Percentiles rank a stretch among this genome's conserved stretches.
These are phyloP conservation scores for Procavia capensis DNA, from an alignment of 2,113 vertebrate genomes.

Conservation along the genomic window DNA sequence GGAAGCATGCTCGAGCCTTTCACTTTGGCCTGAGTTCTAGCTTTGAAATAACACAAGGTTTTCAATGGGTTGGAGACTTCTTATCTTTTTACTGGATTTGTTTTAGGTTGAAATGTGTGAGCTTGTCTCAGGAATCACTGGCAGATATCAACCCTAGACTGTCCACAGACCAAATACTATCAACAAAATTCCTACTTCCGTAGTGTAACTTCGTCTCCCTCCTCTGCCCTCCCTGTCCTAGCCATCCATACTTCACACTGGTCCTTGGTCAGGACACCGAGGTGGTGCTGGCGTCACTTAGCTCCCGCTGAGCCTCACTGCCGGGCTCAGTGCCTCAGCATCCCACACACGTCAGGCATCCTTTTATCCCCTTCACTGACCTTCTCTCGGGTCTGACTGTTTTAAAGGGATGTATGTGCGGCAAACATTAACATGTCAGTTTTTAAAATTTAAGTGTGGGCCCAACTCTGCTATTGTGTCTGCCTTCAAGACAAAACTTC, in stretches of 20 bases:
- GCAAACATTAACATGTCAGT: neutral
- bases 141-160: neutral
- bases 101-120: neutral
- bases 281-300: neutral
- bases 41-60: slow-evolving; percentile 44
- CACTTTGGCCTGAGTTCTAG: neutral
- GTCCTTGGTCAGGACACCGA: neutral
- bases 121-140: neutral
- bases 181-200: neutral
- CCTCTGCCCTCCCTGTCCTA: no score
- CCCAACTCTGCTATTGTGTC: neutral
- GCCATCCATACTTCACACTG: accelerated
- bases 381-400: neutral
- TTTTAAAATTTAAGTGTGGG: neutral
- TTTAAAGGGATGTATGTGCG: neutral
- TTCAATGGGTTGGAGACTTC: neutral
- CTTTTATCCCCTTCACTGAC: neutral
- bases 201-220: neutral
- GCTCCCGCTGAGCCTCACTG: no score
- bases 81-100: neutral
- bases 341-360: neutral
- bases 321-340: neutral
- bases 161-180: neutral
- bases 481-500: neutral
- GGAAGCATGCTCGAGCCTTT: neutral